Percentiles rank a stretch among this genome's conserved stretches.
phyloP scores from a whole-genome alignment of 2,797 vertebrate genomes.

The Helicolenus hilgendorfi region DNA sequence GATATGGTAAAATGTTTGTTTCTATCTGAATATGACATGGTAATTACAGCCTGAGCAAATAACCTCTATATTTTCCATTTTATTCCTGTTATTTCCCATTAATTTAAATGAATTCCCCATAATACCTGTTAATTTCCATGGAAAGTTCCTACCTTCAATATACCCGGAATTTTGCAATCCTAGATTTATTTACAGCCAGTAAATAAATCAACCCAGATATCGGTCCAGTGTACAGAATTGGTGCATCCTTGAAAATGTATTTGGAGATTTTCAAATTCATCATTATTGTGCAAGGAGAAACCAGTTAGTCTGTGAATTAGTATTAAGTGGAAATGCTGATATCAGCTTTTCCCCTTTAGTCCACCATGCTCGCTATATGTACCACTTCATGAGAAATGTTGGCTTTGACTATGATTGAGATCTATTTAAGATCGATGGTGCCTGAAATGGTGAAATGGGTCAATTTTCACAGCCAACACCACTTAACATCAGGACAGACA shows the following conservation, averaged over 20 bases:
- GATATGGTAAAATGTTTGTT: too few species aligned
- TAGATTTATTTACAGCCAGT: background rate
- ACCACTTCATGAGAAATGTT: background rate
- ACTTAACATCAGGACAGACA: constrained; percentile 9
- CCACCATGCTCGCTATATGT: background rate
- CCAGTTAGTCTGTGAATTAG: background rate
- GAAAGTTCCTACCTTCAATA: too few species aligned
- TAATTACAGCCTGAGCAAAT: too few species aligned
- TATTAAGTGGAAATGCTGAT: background rate
- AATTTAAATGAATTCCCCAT: too few species aligned
- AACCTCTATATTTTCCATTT: too few species aligned
- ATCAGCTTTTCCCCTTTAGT: background rate
- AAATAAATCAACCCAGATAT: background rate
- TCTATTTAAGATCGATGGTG: background rate
- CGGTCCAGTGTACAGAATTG: background rate
- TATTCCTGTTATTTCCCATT: too few species aligned
- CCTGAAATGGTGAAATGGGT: background rate
- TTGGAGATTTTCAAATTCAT: background rate
- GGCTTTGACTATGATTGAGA: background rate
- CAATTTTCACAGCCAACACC: background rate
- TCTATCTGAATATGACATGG: too few species aligned
- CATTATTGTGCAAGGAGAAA: background rate
- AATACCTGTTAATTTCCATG: too few species aligned
- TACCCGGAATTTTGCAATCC: too few species aligned
- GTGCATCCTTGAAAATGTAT: background rate